Conservation (phyloP, 2,113 vertebrate species). For the Podarcis raffonei region DNA sequence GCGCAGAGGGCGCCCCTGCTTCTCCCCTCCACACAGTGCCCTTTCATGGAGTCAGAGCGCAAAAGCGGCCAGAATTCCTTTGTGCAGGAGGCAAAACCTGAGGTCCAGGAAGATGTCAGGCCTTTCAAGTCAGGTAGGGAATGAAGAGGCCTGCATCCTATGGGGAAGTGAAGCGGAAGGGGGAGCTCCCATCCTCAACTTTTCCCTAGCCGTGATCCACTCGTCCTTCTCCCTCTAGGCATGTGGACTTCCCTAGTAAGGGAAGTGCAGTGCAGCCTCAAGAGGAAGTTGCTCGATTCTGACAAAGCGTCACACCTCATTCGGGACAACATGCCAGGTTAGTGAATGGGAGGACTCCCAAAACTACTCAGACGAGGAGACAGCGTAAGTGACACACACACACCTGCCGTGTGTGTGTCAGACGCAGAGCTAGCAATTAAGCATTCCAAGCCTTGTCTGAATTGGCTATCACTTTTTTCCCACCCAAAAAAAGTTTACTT, state of each 20-base stretch:
- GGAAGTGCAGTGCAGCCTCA: conserved; percentile 59
- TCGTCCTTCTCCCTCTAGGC: conserved; percentile 60
- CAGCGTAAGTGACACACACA: background rate
- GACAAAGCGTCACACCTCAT: conserved; percentile 68
- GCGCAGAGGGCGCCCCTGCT: conserved; percentile 60
- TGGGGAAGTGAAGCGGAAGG: too few relatives aligned
- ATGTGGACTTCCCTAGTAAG: conserved; percentile 70
- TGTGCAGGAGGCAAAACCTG: conserved; percentile 77
- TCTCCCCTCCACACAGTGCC: conserved; percentile 73
- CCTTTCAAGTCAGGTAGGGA: conserved; percentile 49
- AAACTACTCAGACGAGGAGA: fast-evolving
- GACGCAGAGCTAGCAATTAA: background rate
- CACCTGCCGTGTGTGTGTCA: background rate
- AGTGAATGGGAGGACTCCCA: background rate
- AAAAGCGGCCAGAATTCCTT: conserved; percentile 46
- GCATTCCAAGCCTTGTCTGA: background rate
- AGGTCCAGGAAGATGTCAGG: conserved; percentile 82
- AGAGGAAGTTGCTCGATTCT: conserved; percentile 45
- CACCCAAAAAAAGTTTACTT: background rate
- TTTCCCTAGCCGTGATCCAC: background rate
- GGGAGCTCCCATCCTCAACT: too few relatives aligned
- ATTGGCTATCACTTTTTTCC: background rate
- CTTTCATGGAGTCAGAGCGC: conserved; percentile 81
- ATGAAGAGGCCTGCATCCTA: too few relatives aligned
- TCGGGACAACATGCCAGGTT: conserved; percentile 78